Conservation (phyloP, 2,888 invertebrate genomes). For the Dascillus cervinus region DNA sequence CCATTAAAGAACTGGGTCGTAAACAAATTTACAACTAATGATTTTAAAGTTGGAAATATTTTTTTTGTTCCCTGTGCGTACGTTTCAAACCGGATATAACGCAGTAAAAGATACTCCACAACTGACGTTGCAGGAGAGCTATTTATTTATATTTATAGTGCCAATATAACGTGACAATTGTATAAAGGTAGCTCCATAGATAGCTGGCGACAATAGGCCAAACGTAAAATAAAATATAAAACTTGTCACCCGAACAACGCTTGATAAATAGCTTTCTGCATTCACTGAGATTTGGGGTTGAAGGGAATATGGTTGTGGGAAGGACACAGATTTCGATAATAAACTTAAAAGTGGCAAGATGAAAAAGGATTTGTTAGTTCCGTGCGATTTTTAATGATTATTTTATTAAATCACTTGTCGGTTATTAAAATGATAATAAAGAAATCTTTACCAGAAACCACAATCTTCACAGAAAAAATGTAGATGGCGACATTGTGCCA, state of each 20-base stretch:
- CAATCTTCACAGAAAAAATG: not conserved
- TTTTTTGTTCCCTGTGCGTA: too few relatives aligned
- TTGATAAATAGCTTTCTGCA: conserved; percentile 35
- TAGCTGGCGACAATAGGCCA: conserved; percentile 28
- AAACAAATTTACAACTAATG: too few relatives aligned
- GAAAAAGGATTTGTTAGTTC: too few relatives aligned
- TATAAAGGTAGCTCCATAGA: conserved; percentile 31
- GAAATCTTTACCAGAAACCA: not conserved
- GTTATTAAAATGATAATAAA: not conserved
- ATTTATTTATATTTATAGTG: conserved; percentile 36
- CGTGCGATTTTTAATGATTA: too few relatives aligned
- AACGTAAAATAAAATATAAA: conserved; percentile 38
- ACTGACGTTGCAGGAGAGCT: conserved; percentile 19
- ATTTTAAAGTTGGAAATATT: too few relatives aligned
- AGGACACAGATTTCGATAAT: too few relatives aligned
- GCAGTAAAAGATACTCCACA: conserved; percentile 13
- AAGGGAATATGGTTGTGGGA: too few relatives aligned
- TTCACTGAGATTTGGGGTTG: conserved; percentile 13
- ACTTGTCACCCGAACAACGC: conserved; percentile 36
- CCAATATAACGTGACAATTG: conserved; percentile 34
- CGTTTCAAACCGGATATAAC: too few relatives aligned
- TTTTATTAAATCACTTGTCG: too few relatives aligned
- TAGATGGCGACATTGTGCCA: too few relatives aligned
- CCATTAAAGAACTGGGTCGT: too few relatives aligned
- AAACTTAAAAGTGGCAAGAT: too few relatives aligned